These are phyloP conservation scores for Hemaris fuciformis DNA, from an alignment of 2,888 invertebrate species.

Conservation along the genomic window DNA sequence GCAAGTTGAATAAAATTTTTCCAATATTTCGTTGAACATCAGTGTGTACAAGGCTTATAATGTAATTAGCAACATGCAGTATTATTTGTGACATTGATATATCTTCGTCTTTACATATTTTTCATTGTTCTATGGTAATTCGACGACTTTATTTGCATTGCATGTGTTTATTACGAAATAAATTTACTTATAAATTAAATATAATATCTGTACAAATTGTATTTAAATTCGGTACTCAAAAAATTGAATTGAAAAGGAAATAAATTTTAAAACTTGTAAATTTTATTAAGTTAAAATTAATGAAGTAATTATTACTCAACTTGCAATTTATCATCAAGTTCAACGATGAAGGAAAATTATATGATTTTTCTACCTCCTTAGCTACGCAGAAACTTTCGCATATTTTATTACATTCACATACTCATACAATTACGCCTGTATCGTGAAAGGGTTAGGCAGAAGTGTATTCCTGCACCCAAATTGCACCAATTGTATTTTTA, in stretches of 20 bases:
- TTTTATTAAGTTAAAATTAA: background rate
- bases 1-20: background rate
- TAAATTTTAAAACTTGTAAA: background rate
- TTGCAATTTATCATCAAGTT: too few species aligned
- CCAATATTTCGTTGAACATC: background rate
- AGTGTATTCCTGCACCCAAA: too few species aligned
- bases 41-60: background rate
- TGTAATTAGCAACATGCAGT: background rate
- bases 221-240: background rate
- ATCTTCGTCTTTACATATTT: background rate
- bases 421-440: too few species aligned
- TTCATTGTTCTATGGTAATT: background rate
- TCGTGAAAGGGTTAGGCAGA: too few species aligned
- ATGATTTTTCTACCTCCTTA: too few species aligned
- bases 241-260: background rate
- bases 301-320: too few species aligned
- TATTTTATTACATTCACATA: too few species aligned
- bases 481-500: too few species aligned
- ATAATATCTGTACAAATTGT: background rate
- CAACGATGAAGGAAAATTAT: too few species aligned
- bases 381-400: too few species aligned
- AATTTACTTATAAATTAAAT: background rate
- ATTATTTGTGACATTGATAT: background rate
- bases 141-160: background rate
- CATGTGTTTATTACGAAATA: background rate